phyloP scores from a whole-genome alignment of 2,888 invertebrate species.

The Pandemis cinnamomeana region DNA sequence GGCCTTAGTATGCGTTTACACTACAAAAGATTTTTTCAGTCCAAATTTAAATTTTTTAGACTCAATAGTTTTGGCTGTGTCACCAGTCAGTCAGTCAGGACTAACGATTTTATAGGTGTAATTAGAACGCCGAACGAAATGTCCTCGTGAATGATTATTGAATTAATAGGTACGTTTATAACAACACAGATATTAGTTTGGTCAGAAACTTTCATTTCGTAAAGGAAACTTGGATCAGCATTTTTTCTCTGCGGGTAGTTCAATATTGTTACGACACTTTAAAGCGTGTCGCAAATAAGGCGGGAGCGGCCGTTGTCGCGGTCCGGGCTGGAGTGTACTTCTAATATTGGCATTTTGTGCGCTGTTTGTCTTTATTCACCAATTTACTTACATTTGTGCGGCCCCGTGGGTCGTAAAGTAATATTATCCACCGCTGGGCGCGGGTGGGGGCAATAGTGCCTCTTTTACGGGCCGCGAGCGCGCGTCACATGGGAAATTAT shows the following conservation, averaged over 20 bases:
- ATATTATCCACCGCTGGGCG: constrained; percentile 82
- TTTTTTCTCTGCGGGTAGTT: not conserved
- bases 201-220: not conserved
- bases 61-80: too few species aligned
- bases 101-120: too few species aligned
- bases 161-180: too few species aligned
- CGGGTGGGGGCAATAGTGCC: constrained; percentile 82
- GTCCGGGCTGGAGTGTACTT: constrained; percentile 22
- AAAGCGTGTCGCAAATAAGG: not conserved
- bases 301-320: constrained; percentile 9
- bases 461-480: constrained; percentile 84
- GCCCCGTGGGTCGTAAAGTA: constrained; percentile 82
- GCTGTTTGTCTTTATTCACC: constrained; percentile 80
- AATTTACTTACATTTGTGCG: constrained; percentile 82
- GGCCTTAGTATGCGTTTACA: too few species aligned
- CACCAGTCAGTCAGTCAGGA: too few species aligned
- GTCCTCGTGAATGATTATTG: too few species aligned
- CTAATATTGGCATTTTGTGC: constrained; percentile 47
- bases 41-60: too few species aligned
- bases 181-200: not conserved
- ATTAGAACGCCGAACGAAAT: too few species aligned
- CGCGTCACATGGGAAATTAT: constrained; percentile 84
- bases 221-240: not conserved
- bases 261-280: not conserved
- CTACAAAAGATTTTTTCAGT: too few species aligned